Evolutionary conservation across 2,888 invertebrate genomes (phyloP).

Genomic region (Callosobruchus maculatus): DNA sequence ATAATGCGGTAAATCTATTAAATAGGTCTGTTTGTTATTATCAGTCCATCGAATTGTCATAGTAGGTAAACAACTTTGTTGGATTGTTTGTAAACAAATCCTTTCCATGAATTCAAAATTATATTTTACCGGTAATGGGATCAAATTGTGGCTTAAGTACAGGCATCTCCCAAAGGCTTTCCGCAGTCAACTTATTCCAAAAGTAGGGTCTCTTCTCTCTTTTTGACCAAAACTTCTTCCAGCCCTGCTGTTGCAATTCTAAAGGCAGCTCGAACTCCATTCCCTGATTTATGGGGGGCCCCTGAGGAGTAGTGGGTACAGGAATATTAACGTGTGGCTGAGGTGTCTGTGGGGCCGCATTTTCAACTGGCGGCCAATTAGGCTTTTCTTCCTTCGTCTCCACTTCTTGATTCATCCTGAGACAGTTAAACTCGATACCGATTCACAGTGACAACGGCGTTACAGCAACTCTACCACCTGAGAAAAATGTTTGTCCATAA

Average conservation of each 20-base stretch:
- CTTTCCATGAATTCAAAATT: not conserved
- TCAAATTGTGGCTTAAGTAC: constrained; percentile 80
- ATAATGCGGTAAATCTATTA: too few species aligned
- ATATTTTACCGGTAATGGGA: constrained; percentile 62
- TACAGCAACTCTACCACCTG: constrained; percentile 10
- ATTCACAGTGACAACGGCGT: constrained; percentile 25
- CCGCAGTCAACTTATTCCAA: constrained; percentile 93
- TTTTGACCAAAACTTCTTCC: constrained; percentile 97
- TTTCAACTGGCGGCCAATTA: constrained; percentile 44
- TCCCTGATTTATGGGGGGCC: constrained; percentile 52
- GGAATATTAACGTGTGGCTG: constrained; percentile 48
- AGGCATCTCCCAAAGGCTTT: constrained; percentile 97
- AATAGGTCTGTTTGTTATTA: too few species aligned
- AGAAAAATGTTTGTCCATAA: constrained; percentile 12
- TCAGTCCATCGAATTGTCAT: not conserved
- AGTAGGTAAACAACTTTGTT: not conserved
- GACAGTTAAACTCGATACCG: constrained; percentile 23
- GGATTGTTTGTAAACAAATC: not conserved
- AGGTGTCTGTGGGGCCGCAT: constrained; percentile 35
- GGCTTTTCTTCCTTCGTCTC: constrained; percentile 43
- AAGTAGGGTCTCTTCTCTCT: constrained; percentile 92
- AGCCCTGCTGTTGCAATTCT: constrained; percentile 80
- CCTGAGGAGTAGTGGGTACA: constrained; percentile 60
- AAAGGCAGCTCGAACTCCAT: constrained; percentile 55
- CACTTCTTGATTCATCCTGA: constrained; percentile 46